Evolutionary conservation across 2,888 invertebrate genomes (phyloP), one percentile per base, ranked within the genome.

Genomic region (Noctuana brunneofusca): DNA sequence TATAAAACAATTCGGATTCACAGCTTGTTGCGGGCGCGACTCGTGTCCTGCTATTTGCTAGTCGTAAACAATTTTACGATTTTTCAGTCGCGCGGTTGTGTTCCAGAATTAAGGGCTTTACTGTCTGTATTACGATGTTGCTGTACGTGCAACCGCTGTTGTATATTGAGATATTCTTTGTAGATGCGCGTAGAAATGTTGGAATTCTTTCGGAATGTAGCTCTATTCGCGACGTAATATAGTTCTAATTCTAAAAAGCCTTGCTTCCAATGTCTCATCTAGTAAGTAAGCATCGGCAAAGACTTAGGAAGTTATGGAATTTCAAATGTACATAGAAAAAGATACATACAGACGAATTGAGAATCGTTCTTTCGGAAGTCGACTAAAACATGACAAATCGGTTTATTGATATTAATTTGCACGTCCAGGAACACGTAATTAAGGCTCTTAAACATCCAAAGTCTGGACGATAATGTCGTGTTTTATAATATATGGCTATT

Each of bases 401-500:
- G n/a, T n/a, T n/a, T n/a, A n/a, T n/a, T n/a, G n/a, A n/a, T n/a
- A n/a, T n/a, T n/a, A n/a, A n/a, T n/a, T 32, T 32, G 14, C 22
- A 49, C 27, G 46, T 60, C 35, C 35, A 53, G 43, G 35, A 46
- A 58, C 41, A 18, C 6, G 16, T 63, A 57, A 60, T 54, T 38
- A 43, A 41, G 24, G 12, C 22, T 9, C 18, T 27, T 24, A 18
- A n/a, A 16, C 30, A 49, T 14, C 6, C 43, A 3, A 9, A 49
- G 43, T 55, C 73, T 78, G 79, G 69, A 81, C 79, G 81, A 76
- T 84, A 77, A 83, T 77, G 74, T 71, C 71, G 69, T 80, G 78
- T 83, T 83, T 84, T 85, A 86, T 85, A 86, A 88, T 86, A 87
- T 86, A 84, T 86, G 80, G 80, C 80, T 80, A 83, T 90, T 87